phyloP scores from a whole-genome alignment of 1,140 invertebrate species.

The Capitella teleta region DNA sequence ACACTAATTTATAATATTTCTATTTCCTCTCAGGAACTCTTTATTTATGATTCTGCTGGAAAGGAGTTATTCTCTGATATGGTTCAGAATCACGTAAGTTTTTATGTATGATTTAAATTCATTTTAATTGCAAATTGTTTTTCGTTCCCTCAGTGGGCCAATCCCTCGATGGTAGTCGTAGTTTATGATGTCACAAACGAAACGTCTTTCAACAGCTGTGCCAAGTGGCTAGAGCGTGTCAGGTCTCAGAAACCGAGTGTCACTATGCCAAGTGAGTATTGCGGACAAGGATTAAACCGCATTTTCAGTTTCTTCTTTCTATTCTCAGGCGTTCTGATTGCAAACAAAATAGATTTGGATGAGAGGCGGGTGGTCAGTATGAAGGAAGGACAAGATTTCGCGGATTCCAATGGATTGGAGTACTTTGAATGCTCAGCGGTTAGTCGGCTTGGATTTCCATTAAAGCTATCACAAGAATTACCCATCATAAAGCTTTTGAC shows the following conservation, averaged over 20 bases:
- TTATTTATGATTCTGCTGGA: slow-evolving; percentile 47
- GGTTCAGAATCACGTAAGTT: slow-evolving; percentile 44
- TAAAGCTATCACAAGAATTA: no score
- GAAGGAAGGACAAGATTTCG: slow-evolving; percentile 42
- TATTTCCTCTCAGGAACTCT: slow-evolving; percentile 38
- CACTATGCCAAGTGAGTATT: slow-evolving; percentile 28
- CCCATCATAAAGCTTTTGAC: no score
- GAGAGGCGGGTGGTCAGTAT: slow-evolving; percentile 40
- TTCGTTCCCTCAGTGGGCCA: slow-evolving; percentile 33
- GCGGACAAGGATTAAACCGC: no score
- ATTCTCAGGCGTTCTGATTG: slow-evolving; percentile 43
- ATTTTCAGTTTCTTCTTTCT: no score
- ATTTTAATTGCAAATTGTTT: background rate
- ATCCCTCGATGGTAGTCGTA: slow-evolving; percentile 36
- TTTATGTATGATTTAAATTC: no score
- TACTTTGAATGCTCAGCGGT: slow-evolving; percentile 51
- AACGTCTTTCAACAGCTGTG: slow-evolving; percentile 38
- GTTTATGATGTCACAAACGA: slow-evolving; percentile 43
- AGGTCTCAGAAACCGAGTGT: slow-evolving; percentile 24
- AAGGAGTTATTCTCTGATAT: slow-evolving; percentile 45
- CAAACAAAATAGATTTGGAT: slow-evolving; percentile 46
- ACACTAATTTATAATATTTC: slow-evolving; percentile 5
- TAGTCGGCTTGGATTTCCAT: no score
- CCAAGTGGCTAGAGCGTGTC: slow-evolving; percentile 41
- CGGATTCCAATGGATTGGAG: slow-evolving; percentile 40